These are phyloP conservation scores for Melanocharis versteri DNA, from an alignment of 2,113 vertebrate species.

Conservation along the genomic window DNA sequence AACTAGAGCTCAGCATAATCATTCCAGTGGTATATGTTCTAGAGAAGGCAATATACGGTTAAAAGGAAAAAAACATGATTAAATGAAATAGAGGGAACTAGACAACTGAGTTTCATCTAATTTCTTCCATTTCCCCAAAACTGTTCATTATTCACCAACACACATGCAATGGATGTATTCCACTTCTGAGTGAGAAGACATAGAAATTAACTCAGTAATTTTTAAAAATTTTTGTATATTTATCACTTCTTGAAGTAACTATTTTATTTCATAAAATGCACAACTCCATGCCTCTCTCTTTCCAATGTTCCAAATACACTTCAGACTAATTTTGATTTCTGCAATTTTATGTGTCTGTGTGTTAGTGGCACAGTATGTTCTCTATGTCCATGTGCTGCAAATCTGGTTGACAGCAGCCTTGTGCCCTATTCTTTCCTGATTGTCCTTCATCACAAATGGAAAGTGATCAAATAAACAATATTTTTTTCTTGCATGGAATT, in stretches of 20 bases:
- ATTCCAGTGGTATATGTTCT: neutral
- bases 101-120: neutral
- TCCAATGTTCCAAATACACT: neutral
- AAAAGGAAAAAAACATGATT: neutral
- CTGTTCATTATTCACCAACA: neutral
- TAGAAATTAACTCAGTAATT: neutral
- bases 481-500: neutral
- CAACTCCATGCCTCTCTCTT: neutral
- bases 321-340: constrained; percentile 31
- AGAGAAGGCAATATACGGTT: neutral
- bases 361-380: constrained; percentile 14
- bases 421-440: neutral
- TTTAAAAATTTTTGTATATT: neutral
- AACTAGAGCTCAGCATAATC: neutral
- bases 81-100: neutral
- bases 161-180: neutral
- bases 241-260: neutral
- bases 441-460: neutral
- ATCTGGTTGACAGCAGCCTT: constrained; percentile 11
- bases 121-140: neutral
- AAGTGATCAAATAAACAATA: neutral
- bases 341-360: neutral
- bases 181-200: neutral
- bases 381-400: neutral
- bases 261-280: neutral